Base-by-base conservation (phyloP, 2,797 vertebrate species). In the Telmatherina bonti region DNA sequence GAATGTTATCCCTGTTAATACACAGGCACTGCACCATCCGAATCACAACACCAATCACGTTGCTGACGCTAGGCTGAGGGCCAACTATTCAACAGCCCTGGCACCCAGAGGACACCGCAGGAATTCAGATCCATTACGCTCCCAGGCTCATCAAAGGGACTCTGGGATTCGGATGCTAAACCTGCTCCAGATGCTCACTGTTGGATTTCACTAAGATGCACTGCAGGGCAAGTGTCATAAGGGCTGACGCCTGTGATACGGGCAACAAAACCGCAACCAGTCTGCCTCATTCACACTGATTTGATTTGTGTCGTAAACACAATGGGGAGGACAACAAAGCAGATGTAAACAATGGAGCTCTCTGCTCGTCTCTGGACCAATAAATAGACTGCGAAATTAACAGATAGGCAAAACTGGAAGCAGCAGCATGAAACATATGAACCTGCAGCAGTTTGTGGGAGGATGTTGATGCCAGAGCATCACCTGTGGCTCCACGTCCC, bases 171-270 rank as follows among this genome's bases (percentile, higher is more conserved):
- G 59, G 83, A 74, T 74, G 81, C 84, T 78, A 87, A 91, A 91
- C 82, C 80, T 55, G 85, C 87, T 87, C 89, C 91, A 90, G 91
- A 93, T 91, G 91, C 86, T 90, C 85, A 26, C 87, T 81, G 88
- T 78, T 88, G 88, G 88, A 79, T 88, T 85, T 85, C 88, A 87
- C 85, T 81, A 67, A 86, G 88, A 90, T 62, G 79, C 85, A 72
- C 88, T 49, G 82, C 86, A 30, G 88, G 87, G 85, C 81, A 55
- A 72, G 85, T 79, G 85, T 88, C 86, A 78, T 59, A 0, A 30
- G 76, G 79, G 79, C 74, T 27, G 62, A 70, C 69, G 88, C 66
- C 63, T 64, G 80, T 43, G 53, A 75, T 64, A 31, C 15, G 73
- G 76, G 62, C 63, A 66, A 72, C 82, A 52, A 63, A 84, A 57